Evolutionary conservation across 1,140 invertebrate genomes (phyloP).

Genomic region (Camponotus floridanus): DNA sequence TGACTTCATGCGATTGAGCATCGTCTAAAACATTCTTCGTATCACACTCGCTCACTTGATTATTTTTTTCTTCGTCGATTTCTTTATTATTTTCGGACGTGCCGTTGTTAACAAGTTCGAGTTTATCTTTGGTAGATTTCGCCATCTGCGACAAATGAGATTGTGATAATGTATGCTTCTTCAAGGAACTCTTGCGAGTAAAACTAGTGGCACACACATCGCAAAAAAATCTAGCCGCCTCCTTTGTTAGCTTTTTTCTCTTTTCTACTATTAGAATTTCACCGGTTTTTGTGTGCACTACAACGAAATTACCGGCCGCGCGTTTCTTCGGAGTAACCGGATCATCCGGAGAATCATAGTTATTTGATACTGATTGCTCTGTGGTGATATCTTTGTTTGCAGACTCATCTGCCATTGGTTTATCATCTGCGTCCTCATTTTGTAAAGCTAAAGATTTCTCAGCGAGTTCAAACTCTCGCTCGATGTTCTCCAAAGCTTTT

Average conservation of each 20-base stretch:
- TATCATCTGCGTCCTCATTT: not conserved
- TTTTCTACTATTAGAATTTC: conserved; percentile 84
- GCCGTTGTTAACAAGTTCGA: not conserved
- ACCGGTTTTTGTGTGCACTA: conserved; percentile 82
- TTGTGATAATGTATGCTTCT: conserved; percentile 84
- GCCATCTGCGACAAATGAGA: conserved; percentile 80
- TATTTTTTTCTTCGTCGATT: conserved; percentile 7
- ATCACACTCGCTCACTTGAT: conserved; percentile 21
- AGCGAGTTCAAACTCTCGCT: not conserved
- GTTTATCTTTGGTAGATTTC: conserved; percentile 67
- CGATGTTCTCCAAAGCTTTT: not conserved
- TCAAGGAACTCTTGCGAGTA: conserved; percentile 84
- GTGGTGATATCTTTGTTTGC: conserved; percentile 10
- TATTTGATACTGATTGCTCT: conserved; percentile 8
- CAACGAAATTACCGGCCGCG: conserved; percentile 80
- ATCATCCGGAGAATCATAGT: conserved; percentile 28
- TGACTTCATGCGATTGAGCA: not conserved
- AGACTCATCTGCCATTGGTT: not conserved
- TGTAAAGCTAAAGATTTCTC: not conserved
- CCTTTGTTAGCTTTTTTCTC: conserved; percentile 84
- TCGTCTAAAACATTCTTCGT: not conserved
- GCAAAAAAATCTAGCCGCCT: conserved; percentile 83
- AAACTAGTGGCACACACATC: conserved; percentile 83
- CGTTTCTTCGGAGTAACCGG: conserved; percentile 77
- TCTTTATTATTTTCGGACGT: conserved; percentile 23